Conservation (phyloP, 2,888 invertebrate genomes). For the Dinocampus coccinellae region DNA sequence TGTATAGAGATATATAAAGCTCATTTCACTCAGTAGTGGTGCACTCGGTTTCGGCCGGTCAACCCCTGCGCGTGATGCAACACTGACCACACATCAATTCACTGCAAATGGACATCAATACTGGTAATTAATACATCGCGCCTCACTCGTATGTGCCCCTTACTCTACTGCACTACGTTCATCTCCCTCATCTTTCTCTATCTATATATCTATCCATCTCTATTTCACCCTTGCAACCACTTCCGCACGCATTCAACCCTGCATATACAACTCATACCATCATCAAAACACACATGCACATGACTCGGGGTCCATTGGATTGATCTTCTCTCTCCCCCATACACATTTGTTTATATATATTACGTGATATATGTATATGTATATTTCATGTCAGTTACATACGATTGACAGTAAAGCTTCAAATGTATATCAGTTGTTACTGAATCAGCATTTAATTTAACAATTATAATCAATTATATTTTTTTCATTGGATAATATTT, state of each 20-base stretch:
- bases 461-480: background rate
- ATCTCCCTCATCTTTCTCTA: background rate
- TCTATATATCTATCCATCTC: background rate
- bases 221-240: background rate
- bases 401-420: background rate
- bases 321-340: slow-evolving; percentile 37
- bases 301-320: background rate
- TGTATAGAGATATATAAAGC: too few species aligned
- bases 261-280: background rate
- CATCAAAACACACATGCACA: slow-evolving; percentile 1
- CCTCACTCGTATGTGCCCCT: slow-evolving; percentile 51
- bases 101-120: slow-evolving; percentile 70
- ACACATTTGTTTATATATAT: slow-evolving; percentile 14
- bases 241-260: slow-evolving; percentile 3
- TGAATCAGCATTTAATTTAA: background rate
- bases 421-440: background rate
- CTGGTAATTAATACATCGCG: slow-evolving; percentile 70
- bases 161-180: background rate
- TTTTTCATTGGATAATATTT: too few species aligned
- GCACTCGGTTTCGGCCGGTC: slow-evolving; percentile 62
- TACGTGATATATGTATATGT: background rate
- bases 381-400: background rate
- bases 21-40: slow-evolving; percentile 61
- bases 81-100: slow-evolving; percentile 70
- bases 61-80: slow-evolving; percentile 68